Percentiles rank a stretch among this genome's conserved stretches.
These are phyloP conservation scores for Ptyas mucosa DNA, from an alignment of 2,113 vertebrate species.

Conservation along the genomic window DNA sequence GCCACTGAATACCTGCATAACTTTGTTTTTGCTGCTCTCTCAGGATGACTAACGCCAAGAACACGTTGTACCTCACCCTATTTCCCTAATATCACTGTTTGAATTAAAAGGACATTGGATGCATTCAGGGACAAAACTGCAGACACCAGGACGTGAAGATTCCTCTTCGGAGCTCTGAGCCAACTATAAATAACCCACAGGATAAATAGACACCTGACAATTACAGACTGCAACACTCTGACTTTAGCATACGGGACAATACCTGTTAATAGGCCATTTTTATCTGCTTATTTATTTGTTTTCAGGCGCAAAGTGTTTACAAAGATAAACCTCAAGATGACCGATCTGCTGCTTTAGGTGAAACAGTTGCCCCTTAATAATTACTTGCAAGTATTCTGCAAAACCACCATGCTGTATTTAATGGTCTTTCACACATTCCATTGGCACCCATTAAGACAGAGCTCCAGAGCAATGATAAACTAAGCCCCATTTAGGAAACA, in stretches of 20 bases:
- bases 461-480: neutral
- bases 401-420: conserved; percentile 5
- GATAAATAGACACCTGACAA: conserved; percentile 42
- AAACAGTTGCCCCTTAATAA: conserved; percentile 28
- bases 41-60: neutral
- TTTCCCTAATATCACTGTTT: conserved; percentile 10
- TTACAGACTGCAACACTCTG: conserved; percentile 7
- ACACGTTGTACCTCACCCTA: neutral
- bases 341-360: conserved; percentile 20
- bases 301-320: conserved; percentile 48
- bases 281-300: conserved; percentile 44
- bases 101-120: conserved; percentile 41
- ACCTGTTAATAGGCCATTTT: conserved; percentile 43
- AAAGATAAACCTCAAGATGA: conserved; percentile 17
- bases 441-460: neutral
- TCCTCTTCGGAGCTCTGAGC: conserved; percentile 18
- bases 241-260: conserved; percentile 22
- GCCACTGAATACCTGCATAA: neutral
- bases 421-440: neutral
- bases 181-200: conserved; percentile 45
- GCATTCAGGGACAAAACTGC: conserved; percentile 15
- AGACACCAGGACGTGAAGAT: neutral
- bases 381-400: conserved; percentile 34
- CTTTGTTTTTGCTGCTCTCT: neutral
- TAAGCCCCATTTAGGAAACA: neutral